Evolutionary conservation across 2,113 vertebrate species (phyloP).

Genomic region (Anguilla rostrata): DNA sequence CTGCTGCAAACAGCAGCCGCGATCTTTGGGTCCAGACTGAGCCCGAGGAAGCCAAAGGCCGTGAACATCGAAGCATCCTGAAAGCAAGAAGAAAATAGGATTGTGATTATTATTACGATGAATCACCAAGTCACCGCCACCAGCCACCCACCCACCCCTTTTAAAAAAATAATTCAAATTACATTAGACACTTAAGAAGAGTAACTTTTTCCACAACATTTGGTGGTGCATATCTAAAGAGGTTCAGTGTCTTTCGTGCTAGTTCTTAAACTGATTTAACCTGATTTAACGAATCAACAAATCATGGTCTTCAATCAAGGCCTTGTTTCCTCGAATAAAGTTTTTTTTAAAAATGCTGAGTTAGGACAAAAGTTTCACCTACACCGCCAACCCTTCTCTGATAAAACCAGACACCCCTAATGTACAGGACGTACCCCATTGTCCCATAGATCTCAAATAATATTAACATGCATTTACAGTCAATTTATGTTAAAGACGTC

Average conservation of each 20-base stretch:
- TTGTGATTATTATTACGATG: background rate
- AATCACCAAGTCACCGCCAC: too few species aligned
- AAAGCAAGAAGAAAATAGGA: background rate
- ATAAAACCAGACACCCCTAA: background rate
- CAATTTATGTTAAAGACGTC: background rate
- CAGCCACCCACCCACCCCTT: too few species aligned
- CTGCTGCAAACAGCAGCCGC: slow-evolving; percentile 35
- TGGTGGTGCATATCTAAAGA: too few species aligned
- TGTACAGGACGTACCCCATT: background rate
- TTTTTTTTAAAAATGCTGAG: too few species aligned
- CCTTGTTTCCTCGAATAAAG: background rate
- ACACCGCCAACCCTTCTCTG: background rate
- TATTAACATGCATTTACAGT: background rate
- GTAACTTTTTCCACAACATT: too few species aligned
- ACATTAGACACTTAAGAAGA: too few species aligned
- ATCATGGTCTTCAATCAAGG: background rate
- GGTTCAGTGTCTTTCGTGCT: too few species aligned
- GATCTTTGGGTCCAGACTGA: slow-evolving; percentile 37
- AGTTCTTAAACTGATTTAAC: background rate
- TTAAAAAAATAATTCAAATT: too few species aligned
- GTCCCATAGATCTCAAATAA: background rate
- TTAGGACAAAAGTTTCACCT: background rate
- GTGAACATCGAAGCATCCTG: slow-evolving; percentile 63
- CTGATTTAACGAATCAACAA: background rate
- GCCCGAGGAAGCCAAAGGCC: slow-evolving; percentile 44